Evolutionary conservation across 1,140 invertebrate species (phyloP), one percentile per base, ranked within the genome.

Genomic region (Agraylea sexmaculata): DNA sequence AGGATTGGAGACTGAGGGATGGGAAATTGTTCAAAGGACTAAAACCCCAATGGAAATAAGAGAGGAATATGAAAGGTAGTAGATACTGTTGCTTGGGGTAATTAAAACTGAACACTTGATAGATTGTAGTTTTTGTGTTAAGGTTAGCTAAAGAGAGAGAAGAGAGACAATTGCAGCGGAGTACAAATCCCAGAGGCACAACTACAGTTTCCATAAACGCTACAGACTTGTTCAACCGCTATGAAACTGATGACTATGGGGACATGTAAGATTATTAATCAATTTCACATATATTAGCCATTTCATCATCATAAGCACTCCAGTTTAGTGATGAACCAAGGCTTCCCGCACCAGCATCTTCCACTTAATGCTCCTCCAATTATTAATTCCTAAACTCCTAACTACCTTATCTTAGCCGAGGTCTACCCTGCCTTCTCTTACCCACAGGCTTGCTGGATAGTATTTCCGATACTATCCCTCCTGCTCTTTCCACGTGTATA

Each of bases 121-220:
- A 7, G 6, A 25, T n/a, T 7, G 23, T 25, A 25, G 15, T 43
- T 10, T 15, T 40, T 21, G 3, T 25, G 10, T 51, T 21, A 16
- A 66, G 64, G 40, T 53, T 66, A 42, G 62, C 64, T 17, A 55
- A 71, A 43, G 83, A 87, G 54, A 62, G 77, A 51, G 88, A 92
- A 50, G 88, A 95, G 55, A 70, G 84, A 46, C 71, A 77, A 32
- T 64, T 95, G 13, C 78, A 90, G 47, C 82, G 87, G 51, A 72
- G 80, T 42, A 93, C 91, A 1, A 93, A 95, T 69, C 91, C 92
- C 1, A 81, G 80, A 51, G 87, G 89, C 11, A 80, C 76, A 39
- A 74, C 95, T 13, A 86, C 80, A 23, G 74, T 95, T 19, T 82
- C 81, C 49, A 75, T 96, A 11, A 91, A 96, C 74, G 90, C 90